A percentile compares a stretch with the other conserved stretches of the same genome.
Conservation (phyloP, 2,113 vertebrate genomes). For the Mastomys coucha region DNA sequence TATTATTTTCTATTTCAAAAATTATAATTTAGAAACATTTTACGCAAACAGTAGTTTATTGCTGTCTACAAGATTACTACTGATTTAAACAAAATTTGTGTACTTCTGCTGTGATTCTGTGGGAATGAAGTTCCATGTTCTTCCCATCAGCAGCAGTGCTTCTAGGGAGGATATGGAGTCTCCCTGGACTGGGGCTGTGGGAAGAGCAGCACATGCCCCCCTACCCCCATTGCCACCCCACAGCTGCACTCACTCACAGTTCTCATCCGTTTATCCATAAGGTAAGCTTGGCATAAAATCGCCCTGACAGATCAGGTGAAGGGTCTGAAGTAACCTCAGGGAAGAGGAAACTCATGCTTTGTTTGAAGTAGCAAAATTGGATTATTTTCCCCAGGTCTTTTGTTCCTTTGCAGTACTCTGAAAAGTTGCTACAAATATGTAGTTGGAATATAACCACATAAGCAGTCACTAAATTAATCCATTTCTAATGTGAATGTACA, state of each 20-base stretch:
- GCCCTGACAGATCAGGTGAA: conserved; percentile 85
- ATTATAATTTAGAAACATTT: background rate
- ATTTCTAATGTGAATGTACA: background rate
- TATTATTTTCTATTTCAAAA: conserved; percentile 2
- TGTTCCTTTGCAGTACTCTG: conserved; percentile 66
- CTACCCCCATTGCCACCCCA: too few relatives aligned
- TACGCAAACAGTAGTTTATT: conserved; percentile 8
- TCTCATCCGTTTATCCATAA: conserved; percentile 90
- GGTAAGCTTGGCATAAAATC: conserved; percentile 93
- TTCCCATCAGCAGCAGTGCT: background rate
- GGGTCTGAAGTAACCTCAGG: conserved; percentile 75
- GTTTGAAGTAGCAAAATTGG: conserved; percentile 87
- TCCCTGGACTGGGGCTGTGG: background rate
- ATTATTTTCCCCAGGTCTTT: conserved; percentile 83
- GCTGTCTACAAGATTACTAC: background rate
- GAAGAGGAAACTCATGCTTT: conserved; percentile 83
- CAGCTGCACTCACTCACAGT: conserved; percentile 72
- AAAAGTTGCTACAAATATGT: conserved; percentile 64
- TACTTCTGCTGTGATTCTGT: background rate
- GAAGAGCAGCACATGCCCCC: background rate
- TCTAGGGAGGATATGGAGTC: background rate
- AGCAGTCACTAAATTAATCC: conserved; percentile 59
- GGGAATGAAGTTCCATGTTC: background rate
- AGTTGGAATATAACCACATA: conserved; percentile 49
- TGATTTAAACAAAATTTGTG: background rate